Evolutionary conservation across 1,140 invertebrate genomes (phyloP), one percentile per base, ranked within the genome.

Genomic region (Drosophila tristis): DNA sequence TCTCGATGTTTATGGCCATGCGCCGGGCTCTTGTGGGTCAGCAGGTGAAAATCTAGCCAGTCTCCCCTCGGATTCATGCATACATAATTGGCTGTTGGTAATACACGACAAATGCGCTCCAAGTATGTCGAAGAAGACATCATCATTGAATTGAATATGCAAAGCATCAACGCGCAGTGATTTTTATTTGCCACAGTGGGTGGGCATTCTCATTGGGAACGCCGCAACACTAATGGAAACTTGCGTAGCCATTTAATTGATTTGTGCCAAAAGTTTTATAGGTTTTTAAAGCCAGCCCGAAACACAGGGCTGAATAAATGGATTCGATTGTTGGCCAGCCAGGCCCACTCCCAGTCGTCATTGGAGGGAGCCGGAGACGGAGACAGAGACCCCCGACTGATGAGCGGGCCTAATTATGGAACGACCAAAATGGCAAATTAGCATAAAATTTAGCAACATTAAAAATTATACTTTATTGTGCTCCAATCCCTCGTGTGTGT

Each of bases 401-500:
- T 56, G 58, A 58, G 59, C 65, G 65, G 23, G 53, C 45, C 78
- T 86, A 82, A 87, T 86, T 87, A 86, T 82, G 82, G 70, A 75
- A 68, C 56, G 53, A 65, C 81, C 55, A 42, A 75, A 82, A 86
- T 78, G 84, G 81, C 82, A 86, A 86, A 86, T 86, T 86, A 86
- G 62, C 81, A 86, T 86, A 86, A 87, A 81, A 78, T 59, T 87
- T 86, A 87, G 81, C 78, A 87, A 75, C 81, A 81, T 82, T 78
- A 75, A 86, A 80, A 68, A 65, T 77, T 73, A 78, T 78, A 75
- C 59, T 87, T 86, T 78, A 82, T 87, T 74, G 43, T 74, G 72
- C 66, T 84, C 59, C 53, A 48, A 20, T 56, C 29, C 44, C 48
- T 26, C 44, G 35, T 44, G 44, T 48, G 51, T 70, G 65, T 70